phyloP scores from a whole-genome alignment of 2,888 invertebrate species.

The Embidobia sp. region DNA sequence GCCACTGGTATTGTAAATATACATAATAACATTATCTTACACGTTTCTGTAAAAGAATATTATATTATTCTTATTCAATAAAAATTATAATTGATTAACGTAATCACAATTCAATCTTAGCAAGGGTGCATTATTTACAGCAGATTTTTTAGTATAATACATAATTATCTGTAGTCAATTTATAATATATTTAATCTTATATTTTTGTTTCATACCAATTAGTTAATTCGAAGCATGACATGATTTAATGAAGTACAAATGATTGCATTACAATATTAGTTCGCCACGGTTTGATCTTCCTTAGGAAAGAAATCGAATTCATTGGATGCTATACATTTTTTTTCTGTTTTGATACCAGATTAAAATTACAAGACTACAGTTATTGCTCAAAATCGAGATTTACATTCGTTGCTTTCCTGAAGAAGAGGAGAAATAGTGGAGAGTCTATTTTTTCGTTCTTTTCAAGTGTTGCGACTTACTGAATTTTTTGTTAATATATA shows the following conservation, averaged over 20 bases:
- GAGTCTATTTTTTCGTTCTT: conserved; percentile 8
- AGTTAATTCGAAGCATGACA: conserved; percentile 24
- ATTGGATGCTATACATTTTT: background rate
- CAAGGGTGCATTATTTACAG: too few species aligned
- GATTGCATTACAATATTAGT: conserved; percentile 35
- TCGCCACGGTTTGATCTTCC: conserved; percentile 13
- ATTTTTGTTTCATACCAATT: conserved; percentile 15
- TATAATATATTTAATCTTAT: conserved; percentile 14
- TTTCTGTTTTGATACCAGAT: background rate
- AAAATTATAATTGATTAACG: too few species aligned
- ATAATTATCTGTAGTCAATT: conserved; percentile 9
- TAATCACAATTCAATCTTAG: too few species aligned
- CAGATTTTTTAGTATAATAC: background rate
- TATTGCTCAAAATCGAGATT: background rate
- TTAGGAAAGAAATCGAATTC: conserved; percentile 36
- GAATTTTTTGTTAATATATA: conserved; percentile 18
- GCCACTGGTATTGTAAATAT: too few species aligned
- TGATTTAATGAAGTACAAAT: conserved; percentile 43
- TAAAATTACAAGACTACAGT: background rate
- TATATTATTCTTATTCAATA: too few species aligned
- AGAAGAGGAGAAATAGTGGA: conserved; percentile 27
- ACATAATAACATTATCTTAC: too few species aligned
- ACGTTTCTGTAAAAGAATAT: too few species aligned
- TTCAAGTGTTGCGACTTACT: conserved; percentile 21
- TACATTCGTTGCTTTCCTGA: conserved; percentile 33